Percentiles rank a stretch among this genome's conserved stretches.
Conservation (phyloP, 2,797 vertebrate species). For the Periophthalmus magnuspinnatus region DNA sequence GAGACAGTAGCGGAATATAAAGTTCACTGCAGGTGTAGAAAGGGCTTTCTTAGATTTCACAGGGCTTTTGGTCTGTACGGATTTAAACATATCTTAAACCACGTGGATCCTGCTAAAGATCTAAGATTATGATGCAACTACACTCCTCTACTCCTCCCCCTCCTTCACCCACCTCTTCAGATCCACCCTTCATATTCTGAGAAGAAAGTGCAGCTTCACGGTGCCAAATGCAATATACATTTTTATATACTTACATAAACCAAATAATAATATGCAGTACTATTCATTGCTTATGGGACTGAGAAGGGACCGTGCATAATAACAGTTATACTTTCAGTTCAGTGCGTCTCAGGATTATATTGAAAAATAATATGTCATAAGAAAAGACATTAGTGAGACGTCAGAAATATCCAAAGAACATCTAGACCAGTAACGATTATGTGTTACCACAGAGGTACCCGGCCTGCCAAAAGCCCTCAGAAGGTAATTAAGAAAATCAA, state of each 20-base stretch:
- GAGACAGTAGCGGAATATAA: constrained; percentile 6
- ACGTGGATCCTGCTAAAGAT: constrained; percentile 34
- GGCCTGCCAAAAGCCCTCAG: constrained; percentile 7
- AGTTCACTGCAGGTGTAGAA: constrained; percentile 16
- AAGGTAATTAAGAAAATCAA: constrained; percentile 19
- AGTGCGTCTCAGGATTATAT: constrained; percentile 5
- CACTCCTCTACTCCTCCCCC: constrained; percentile 18
- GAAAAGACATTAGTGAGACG: constrained; percentile 12
- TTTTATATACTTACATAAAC: constrained; percentile 4
- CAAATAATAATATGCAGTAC: constrained; percentile 21
- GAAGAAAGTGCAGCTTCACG: constrained; percentile 22
- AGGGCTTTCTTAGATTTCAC: constrained; percentile 30
- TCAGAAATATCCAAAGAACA: constrained; percentile 7
- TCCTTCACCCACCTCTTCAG: constrained; percentile 12
- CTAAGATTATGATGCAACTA: constrained; percentile 57
- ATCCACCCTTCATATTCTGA: constrained; percentile 39
- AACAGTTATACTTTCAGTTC: constrained; percentile 6
- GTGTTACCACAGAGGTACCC: constrained; percentile 8
- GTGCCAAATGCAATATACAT: constrained; percentile 6
- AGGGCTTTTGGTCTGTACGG: not conserved
- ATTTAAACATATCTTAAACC: constrained; percentile 26
- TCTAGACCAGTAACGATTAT: constrained; percentile 16
- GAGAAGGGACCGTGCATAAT: constrained; percentile 8
- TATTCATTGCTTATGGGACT: constrained; percentile 7
- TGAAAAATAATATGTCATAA: constrained; percentile 17